Evolutionary conservation across 2,888 invertebrate genomes (phyloP).

Genomic region (Punctoribates punctum): DNA sequence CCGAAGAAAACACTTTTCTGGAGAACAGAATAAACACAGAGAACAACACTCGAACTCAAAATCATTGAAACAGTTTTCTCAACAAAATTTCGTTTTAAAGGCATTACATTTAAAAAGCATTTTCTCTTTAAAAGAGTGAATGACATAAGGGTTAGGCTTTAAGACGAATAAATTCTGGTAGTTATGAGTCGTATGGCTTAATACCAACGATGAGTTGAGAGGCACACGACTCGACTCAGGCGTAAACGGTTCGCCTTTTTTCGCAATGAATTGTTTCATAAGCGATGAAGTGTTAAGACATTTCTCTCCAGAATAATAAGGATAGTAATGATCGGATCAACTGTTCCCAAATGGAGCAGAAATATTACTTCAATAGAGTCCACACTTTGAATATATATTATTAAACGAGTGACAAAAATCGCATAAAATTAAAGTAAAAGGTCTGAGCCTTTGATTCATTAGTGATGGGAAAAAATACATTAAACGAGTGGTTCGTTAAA

Average conservation of each 20-base stretch:
- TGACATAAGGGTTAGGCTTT: too few relatives aligned
- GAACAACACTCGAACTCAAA: too few relatives aligned
- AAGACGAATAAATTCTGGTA: not conserved
- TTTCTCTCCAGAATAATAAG: not conserved
- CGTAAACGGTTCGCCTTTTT: not conserved
- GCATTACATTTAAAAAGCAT: too few relatives aligned
- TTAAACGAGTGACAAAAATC: conserved; percentile 1
- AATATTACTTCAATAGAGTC: not conserved
- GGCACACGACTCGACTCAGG: not conserved
- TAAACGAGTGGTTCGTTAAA: too few relatives aligned
- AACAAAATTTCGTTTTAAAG: too few relatives aligned
- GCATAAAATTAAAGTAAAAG: not conserved
- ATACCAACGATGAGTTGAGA: not conserved
- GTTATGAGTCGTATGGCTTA: not conserved
- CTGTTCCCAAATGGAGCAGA: conserved; percentile 18
- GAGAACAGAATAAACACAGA: not conserved
- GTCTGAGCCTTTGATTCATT: not conserved
- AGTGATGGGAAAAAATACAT: not conserved
- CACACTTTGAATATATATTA: not conserved
- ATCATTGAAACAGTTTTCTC: too few relatives aligned
- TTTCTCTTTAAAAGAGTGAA: too few relatives aligned
- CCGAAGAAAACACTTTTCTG: not conserved
- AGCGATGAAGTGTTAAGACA: conserved; percentile 29
- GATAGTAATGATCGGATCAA: conserved; percentile 2
- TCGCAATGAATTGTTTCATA: not conserved